Evolutionary conservation across 2,113 vertebrate species (phyloP), one percentile per base, ranked within the genome.

Genomic region (Varanus salvator): DNA sequence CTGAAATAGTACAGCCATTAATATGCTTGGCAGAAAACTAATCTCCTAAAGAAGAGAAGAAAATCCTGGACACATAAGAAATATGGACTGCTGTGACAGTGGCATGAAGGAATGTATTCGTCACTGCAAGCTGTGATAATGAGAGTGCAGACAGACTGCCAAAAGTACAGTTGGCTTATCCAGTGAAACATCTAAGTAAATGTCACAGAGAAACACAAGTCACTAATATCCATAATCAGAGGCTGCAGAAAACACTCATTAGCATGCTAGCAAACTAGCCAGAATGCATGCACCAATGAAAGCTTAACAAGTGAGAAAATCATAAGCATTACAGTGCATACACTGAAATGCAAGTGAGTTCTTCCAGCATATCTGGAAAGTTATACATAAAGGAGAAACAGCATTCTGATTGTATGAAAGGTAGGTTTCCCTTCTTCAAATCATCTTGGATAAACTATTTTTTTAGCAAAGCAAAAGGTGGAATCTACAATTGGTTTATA

Each of bases 51-150:
- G 71, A 92, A 88, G n/a, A 78, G 84, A 89, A 57, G 82, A 48
- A 85, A 91, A 89, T 91, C 15, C 75, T 9, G 81, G 3, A 38
- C 1, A 19, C 4, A 77, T 91, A 66, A 84, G 92, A 95, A 95
- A 92, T 57, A 52, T 1, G 48, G 85, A 25, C 44, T 80, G 50
- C 78, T 71, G 85, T 68, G 44, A 87, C 64, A 72, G 25, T 2
- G 34, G 38, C 34, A 82, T 66, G 77, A 88, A 90, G 87, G 44
- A 92, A 90, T 21, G 31, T 91, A 81, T 57, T 93, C 69, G 82
- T 50, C 48, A 81, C 14, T 68, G 80, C 15, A 89, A 80, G 75
- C 38, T 90, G 52, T 3, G 34, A 90, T 87, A 94, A 92, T 14
- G 71, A 93, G 89, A 80, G 6, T 77, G 17, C 50, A 44, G 4